Conservation (phyloP, 2,797 vertebrate genomes). For the Coccyzus lansbergi region DNA sequence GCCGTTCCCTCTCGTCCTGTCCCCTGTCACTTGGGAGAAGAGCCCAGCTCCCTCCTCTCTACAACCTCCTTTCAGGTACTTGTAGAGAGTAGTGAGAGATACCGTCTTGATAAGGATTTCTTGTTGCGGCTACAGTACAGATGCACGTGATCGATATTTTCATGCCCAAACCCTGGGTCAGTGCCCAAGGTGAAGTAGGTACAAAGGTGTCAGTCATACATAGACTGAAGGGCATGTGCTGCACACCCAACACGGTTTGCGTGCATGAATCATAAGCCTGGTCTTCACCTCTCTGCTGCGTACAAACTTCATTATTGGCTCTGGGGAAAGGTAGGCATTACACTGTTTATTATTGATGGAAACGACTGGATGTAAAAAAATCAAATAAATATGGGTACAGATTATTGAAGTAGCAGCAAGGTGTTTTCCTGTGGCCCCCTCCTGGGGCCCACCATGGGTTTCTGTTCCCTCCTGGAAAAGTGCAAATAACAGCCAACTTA, state of each 20-base stretch:
- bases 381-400: too few relatives aligned
- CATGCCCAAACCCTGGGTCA: background rate
- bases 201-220: background rate
- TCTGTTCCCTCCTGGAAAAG: background rate
- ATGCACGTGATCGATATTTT: background rate
- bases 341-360: background rate
- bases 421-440: background rate
- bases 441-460: background rate
- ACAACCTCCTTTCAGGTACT: too few relatives aligned
- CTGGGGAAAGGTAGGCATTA: background rate
- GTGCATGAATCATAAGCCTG: accelerated
- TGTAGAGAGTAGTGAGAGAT: too few relatives aligned
- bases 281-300: background rate
- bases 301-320: background rate
- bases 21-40: too few relatives aligned
- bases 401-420: background rate
- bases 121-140: background rate
- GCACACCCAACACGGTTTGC: accelerated
- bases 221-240: background rate
- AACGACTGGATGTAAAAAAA: background rate
- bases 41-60: too few relatives aligned
- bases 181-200: background rate
- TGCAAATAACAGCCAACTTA: background rate
- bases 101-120: background rate
- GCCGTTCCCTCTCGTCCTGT: too few relatives aligned